A percentile compares a stretch with the other conserved stretches of the same genome.
Conservation (phyloP, 35 echinoderm and acorn worm species). For the Stichopus chloronotus region DNA sequence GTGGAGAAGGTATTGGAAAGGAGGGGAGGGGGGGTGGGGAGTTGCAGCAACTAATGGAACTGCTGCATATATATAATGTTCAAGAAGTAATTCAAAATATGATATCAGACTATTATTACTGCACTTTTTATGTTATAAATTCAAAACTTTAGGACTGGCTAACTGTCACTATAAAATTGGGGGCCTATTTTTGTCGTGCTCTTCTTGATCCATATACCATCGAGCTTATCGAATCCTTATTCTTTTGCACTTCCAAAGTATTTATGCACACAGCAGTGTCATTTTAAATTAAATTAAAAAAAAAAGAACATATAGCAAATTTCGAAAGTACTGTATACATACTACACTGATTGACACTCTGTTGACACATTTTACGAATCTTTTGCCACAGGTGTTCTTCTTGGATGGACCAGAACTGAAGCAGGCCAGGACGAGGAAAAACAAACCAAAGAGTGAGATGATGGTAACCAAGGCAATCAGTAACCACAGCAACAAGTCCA, state of each 20-base stretch:
- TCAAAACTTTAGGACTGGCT: too few relatives aligned
- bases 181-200: too few relatives aligned
- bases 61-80: too few relatives aligned
- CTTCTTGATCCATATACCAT: too few relatives aligned
- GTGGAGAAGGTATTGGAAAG: too few relatives aligned
- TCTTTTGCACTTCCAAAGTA: not conserved
- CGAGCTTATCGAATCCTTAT: not conserved
- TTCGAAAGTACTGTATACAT: constrained; percentile 28
- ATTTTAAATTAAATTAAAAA: not conserved
- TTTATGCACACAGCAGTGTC: not conserved
- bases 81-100: too few relatives aligned
- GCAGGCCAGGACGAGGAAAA: constrained; percentile 83
- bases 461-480: constrained; percentile 75
- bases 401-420: constrained; percentile 81
- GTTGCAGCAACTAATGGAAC: too few relatives aligned
- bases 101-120: too few relatives aligned
- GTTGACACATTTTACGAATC: constrained; percentile 69
- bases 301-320: not conserved
- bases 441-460: constrained; percentile 75
- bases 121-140: too few relatives aligned
- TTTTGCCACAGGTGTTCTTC: constrained; percentile 81
- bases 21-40: too few relatives aligned
- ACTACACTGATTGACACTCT: constrained; percentile 79
- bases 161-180: too few relatives aligned
- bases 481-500: constrained; percentile 79